phyloP scores from a whole-genome alignment of 2,113 vertebrate genomes.

The Sander vitreus region DNA sequence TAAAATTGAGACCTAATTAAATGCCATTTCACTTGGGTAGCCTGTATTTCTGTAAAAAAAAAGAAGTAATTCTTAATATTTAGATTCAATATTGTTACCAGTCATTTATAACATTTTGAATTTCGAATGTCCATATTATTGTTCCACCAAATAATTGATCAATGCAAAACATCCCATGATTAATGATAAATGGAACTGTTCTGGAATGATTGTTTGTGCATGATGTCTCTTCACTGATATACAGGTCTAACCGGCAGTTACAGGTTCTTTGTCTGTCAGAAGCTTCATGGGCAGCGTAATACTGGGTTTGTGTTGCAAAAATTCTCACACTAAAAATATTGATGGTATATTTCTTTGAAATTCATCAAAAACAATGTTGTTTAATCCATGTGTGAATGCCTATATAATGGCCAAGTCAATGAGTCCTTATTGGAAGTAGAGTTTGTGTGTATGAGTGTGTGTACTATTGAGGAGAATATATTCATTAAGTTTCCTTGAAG shows the following conservation, averaged over 20 bases:
- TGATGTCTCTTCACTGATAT: background rate
- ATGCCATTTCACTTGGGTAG: background rate
- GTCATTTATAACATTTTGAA: background rate
- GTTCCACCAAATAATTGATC: background rate
- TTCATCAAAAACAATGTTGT: slow-evolving; percentile 3
- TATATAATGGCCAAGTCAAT: background rate
- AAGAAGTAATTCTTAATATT: background rate
- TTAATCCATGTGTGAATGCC: background rate
- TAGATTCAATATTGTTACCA: background rate
- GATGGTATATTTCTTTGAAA: background rate
- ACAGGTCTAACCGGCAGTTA: background rate
- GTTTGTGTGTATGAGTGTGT: background rate
- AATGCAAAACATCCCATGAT: background rate
- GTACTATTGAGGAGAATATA: background rate
- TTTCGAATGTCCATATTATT: background rate
- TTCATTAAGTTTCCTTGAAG: background rate
- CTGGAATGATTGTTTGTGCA: background rate
- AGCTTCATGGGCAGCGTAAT: background rate
- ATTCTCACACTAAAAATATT: background rate
- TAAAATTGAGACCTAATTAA: background rate
- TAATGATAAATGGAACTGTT: background rate
- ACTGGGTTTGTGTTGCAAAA: slow-evolving; percentile 4
- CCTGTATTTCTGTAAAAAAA: background rate
- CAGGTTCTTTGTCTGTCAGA: slow-evolving; percentile 11
- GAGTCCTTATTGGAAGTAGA: background rate